phyloP scores from a whole-genome alignment of 1,140 invertebrate species.

The Drosophila kanapiae region DNA sequence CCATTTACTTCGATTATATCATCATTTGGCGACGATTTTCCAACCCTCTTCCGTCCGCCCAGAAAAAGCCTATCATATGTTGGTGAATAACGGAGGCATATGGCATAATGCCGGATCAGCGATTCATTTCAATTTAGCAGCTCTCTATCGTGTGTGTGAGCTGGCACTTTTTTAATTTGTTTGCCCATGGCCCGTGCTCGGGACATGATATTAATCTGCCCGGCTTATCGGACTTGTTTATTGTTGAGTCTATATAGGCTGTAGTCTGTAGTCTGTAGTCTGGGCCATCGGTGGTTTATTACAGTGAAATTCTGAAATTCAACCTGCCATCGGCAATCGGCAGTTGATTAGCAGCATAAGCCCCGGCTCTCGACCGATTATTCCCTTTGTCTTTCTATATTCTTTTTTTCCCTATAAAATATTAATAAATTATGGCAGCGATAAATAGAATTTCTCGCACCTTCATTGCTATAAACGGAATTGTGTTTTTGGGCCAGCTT shows the following conservation, averaged over 20 bases:
- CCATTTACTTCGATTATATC: constrained; percentile 45
- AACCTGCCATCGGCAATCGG: constrained; percentile 43
- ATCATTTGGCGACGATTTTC: constrained; percentile 19
- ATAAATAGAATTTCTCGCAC: constrained; percentile 63
- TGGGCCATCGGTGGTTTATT: constrained; percentile 61
- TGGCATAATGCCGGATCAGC: constrained; percentile 38
- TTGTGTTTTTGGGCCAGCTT: constrained; percentile 5
- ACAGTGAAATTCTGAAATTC: constrained; percentile 41
- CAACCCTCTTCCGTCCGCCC: background rate
- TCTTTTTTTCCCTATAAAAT: constrained; percentile 25
- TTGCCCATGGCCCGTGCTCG: constrained; percentile 31
- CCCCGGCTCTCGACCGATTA: constrained; percentile 21
- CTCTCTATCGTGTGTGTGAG: constrained; percentile 18
- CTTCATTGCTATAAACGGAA: constrained; percentile 23
- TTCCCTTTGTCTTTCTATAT: constrained; percentile 16
- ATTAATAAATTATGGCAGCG: constrained; percentile 63
- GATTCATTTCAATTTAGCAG: constrained; percentile 57
- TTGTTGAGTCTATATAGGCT: constrained; percentile 39
- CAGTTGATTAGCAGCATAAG: constrained; percentile 67
- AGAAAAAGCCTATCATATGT: constrained; percentile 3
- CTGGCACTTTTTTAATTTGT: constrained; percentile 64
- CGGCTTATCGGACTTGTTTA: constrained; percentile 66
- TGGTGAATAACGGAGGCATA: constrained; percentile 19
- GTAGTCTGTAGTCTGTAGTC: constrained; percentile 4
- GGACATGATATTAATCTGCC: constrained; percentile 54